These are phyloP conservation scores for Tetramorium bicarinatum DNA, from an alignment of 2,888 invertebrate genomes.

Conservation along the genomic window DNA sequence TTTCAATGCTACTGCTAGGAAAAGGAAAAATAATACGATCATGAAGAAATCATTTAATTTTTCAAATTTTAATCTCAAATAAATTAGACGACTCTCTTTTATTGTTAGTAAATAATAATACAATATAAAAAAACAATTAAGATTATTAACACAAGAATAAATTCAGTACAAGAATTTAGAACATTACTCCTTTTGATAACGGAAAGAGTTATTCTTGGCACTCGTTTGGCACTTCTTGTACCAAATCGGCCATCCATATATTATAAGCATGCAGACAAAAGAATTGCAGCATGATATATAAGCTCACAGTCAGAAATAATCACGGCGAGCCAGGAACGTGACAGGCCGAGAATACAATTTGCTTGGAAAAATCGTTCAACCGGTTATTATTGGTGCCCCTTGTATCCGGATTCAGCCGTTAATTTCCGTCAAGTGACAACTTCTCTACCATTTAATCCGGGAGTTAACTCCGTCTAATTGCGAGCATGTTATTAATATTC, in stretches of 20 bases:
- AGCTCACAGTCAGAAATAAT: conserved; percentile 44
- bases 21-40: not conserved
- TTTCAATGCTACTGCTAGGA: not conserved
- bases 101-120: not conserved
- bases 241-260: conserved; percentile 21
- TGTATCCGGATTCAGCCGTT: conserved; percentile 49
- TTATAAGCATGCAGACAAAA: conserved; percentile 37
- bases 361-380: conserved; percentile 36
- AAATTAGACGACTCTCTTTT: not conserved
- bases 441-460: conserved; percentile 69
- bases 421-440: conserved; percentile 53
- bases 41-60: not conserved
- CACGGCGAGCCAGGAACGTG: conserved; percentile 32
- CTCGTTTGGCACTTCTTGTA: conserved; percentile 19
- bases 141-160: conserved; percentile 6
- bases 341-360: conserved; percentile 43
- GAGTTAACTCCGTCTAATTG: conserved; percentile 62
- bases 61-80: not conserved
- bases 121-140: not conserved
- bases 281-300: conserved; percentile 15
- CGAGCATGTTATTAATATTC: conserved; percentile 70
- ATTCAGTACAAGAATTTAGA: not conserved
- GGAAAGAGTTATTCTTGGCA: conserved; percentile 19
- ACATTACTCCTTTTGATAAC: not conserved
- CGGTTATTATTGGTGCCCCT: conserved; percentile 48